Base-by-base conservation (phyloP, 2,888 invertebrate species). In the Venustoraphidia nigricollis region DNA sequence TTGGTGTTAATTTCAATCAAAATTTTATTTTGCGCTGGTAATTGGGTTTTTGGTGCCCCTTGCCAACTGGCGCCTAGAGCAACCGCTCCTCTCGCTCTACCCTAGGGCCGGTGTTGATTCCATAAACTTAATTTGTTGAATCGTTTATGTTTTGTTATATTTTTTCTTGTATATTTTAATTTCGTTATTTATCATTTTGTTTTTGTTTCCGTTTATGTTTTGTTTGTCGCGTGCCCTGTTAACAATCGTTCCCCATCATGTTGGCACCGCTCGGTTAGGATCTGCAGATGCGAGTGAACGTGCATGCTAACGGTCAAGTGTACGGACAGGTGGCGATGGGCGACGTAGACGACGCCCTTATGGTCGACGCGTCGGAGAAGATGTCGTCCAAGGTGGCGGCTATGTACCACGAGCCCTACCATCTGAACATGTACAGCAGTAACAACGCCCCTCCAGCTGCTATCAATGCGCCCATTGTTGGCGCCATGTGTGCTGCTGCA, bases 331-430 rank as follows among this genome's bases (percentile, higher is more conserved):
- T 61, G 43, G 56, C 58, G 41, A 51, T 57, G 53, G 61, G 59
- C 40, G 60, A 61, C 17, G 51, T 53, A 41, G 68, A 70, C 48
- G 63, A 62, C 53, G 57, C 56, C 6, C 27, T 27, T 6, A 27
- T 27, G 27, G 27, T 27, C 27, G 27, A 27, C 45, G 56, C 59
- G 39, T 53, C 59, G 11, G 36, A 44, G 11, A 44, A 46, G 34
- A 46, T 11, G 27, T 11, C 39, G 34, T 34, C 46, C n/a, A 27
- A 27, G 27, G 27, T 63, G 54, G 56, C 58, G 8, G 57, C 59
- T 6, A 53, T 60, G 36, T 68, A 67, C 54, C 63, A 65, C 45
- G 62, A 62, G 54, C 63, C 65, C 34, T 60, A 60, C 55, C 57
- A 61, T 41, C 56, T 63, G 13, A 60, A 57, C 49, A 55, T 60